phyloP scores from a whole-genome alignment of 2,888 invertebrate genomes.

The Caenorhabditis afra region DNA sequence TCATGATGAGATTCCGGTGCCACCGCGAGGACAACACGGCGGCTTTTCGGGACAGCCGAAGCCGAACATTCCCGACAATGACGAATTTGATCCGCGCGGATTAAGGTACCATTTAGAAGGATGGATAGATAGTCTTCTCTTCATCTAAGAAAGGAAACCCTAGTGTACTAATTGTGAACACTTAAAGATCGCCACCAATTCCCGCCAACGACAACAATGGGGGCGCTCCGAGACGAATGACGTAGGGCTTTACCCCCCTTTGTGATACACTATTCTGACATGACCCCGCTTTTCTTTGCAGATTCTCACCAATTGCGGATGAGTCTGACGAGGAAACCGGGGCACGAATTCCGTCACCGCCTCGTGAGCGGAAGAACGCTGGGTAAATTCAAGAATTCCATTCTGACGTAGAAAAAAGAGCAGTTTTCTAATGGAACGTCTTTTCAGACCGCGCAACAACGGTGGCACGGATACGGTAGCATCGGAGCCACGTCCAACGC shows the following conservation, averaged over 20 bases:
- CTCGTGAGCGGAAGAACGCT: conserved; percentile 38
- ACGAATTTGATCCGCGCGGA: conserved; percentile 48
- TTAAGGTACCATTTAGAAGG: conserved; percentile 25
- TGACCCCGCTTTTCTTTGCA: conserved; percentile 22
- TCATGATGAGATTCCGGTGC: conserved; percentile 26
- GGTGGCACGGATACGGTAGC: conserved; percentile 1
- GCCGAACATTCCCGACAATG: conserved; percentile 33
- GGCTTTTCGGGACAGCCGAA: conserved; percentile 1
- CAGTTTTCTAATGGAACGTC: conserved; percentile 6
- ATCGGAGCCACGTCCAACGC: not conserved
- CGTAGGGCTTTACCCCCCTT: conserved; percentile 16
- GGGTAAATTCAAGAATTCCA: no score
- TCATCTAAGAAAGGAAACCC: conserved; percentile 20
- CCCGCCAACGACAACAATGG: conserved; percentile 18
- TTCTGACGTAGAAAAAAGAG: not conserved
- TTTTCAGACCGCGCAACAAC: conserved; percentile 34
- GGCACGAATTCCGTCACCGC: conserved; percentile 59
- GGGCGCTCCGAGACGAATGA: conserved; percentile 38
- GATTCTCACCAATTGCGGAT: conserved; percentile 67
- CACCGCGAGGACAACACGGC: not conserved
- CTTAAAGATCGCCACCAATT: conserved; percentile 56
- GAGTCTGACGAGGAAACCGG: conserved; percentile 58
- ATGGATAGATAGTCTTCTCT: no score
- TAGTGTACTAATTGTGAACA: conserved; percentile 28
- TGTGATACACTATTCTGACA: conserved; percentile 32